Evolutionary conservation across 2,113 vertebrate genomes (phyloP), one percentile per base, ranked within the genome.

Genomic region (Cyphomyrus discorhynchus): DNA sequence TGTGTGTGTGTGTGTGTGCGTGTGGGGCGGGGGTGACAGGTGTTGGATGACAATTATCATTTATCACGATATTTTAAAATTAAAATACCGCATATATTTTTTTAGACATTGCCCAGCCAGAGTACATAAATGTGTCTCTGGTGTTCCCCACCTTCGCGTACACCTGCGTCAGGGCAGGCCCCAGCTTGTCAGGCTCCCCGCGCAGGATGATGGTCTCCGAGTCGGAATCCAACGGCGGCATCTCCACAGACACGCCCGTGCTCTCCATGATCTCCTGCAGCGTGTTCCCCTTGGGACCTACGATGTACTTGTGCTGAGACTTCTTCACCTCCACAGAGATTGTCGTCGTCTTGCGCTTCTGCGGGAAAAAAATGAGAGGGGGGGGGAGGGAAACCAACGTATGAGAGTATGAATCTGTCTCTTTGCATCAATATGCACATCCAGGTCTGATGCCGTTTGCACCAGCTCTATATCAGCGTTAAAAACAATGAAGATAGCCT

Each of bases 281-380:
- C 3, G 95, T 97, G 95, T 96, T 97, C 21, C 94, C 95, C 88
- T 96, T 96, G 0, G 95, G 94, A 21, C 95, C 95, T 0, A 96
- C 94, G 53, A 96, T 96, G 94, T 95, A 97, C 91, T 96, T 96
- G n/a, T 96, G 95, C 93, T 97, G 95, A 1, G 95, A 97, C 89
- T 97, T 97, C 92, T 96, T 97, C 91, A 96, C 95, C 89, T 96
- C 95, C 86, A 96, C 95, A 0, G 94, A 95, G 90, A 96, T 96
- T 27, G 95, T 96, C 11, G 94, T 96, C 24, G 95, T 96, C 93
- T 96, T 97, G 87, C 95, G 96, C 91, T 97, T 97, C 96, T 97
- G 93, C 0, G 1, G 1, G 49, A 58, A 24, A 58, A 47, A 84
- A 47, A 84, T n/a, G 10, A n/a, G 8, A 27, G 58, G 21, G 35